These are phyloP conservation scores for Phrynosoma platyrhinos DNA, from an alignment of 2,113 vertebrate species.

Conservation along the genomic window DNA sequence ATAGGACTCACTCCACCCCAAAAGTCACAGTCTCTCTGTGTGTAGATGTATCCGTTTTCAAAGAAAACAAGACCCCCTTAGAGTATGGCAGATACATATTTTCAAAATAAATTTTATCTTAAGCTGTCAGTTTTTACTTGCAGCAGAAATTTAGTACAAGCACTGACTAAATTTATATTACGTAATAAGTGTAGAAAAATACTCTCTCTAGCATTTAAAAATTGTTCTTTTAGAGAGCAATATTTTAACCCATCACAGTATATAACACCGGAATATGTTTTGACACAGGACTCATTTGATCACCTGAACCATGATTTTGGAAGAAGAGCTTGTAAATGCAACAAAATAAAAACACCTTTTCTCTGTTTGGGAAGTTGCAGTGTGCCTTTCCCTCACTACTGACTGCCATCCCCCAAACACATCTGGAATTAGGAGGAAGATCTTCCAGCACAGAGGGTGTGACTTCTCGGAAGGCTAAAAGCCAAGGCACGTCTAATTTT, in stretches of 20 bases:
- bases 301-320: not conserved
- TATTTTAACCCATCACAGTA: slow-evolving; percentile 16
- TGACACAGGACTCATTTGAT: not conserved
- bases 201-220: not conserved
- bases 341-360: not conserved
- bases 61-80: not conserved
- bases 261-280: not conserved
- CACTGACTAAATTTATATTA: not conserved
- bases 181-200: not conserved
- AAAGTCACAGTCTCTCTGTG: not conserved
- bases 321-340: not conserved
- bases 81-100: slow-evolving; percentile 24
- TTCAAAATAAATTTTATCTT: slow-evolving; percentile 34
- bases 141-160: slow-evolving; percentile 5
- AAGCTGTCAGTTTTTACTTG: slow-evolving; percentile 30
- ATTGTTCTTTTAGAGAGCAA: slow-evolving; percentile 26
- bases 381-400: not conserved
- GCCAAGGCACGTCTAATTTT: not conserved
- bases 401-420: not conserved
- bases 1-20: too few relatives aligned
- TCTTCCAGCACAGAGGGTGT: not conserved
- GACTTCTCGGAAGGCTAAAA: not conserved
- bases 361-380: not conserved
- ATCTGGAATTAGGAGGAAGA: slow-evolving; percentile 10
- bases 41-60: not conserved